These are phyloP conservation scores for Doryteuthis pealeii DNA, from an alignment of 1,140 invertebrate genomes.

Conservation along the genomic window DNA sequence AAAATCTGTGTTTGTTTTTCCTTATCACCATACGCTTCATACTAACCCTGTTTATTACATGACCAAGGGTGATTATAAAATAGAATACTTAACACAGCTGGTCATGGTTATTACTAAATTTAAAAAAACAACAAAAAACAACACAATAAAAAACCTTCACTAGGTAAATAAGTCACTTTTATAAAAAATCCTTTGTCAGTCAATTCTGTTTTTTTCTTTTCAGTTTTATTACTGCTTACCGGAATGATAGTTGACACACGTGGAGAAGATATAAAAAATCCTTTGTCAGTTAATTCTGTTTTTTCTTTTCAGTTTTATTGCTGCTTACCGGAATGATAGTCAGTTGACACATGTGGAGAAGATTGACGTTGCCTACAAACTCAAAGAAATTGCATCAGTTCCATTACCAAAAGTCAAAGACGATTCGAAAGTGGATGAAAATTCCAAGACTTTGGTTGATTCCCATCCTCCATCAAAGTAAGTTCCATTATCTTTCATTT, in stretches of 20 bases:
- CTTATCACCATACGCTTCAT: no score
- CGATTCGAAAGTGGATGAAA: slow-evolving; percentile 1
- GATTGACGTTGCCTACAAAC: slow-evolving; percentile 58
- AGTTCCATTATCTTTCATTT: background rate
- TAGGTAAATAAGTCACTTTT: no score
- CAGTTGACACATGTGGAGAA: slow-evolving; percentile 60
- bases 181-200: no score
- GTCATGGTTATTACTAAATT: no score
- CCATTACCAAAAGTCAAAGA: slow-evolving; percentile 21
- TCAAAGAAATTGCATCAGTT: slow-evolving; percentile 33
- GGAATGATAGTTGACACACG: slow-evolving; percentile 56
- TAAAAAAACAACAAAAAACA: no score
- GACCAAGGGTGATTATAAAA: no score
- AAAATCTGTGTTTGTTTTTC: no score
- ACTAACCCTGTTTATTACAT: no score
- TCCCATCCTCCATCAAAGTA: background rate
- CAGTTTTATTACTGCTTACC: slow-evolving; percentile 61
- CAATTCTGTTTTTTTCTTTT: slow-evolving; percentile 13
- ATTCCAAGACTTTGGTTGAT: background rate
- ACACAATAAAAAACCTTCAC: no score
- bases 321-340: slow-evolving; percentile 56
- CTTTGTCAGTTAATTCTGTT: no score
- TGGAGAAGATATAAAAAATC: no score
- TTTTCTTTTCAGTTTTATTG: slow-evolving; percentile 56
- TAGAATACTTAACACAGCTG: no score